Evolutionary conservation across 2,888 invertebrate species (phyloP).

Genomic region (Seladonia tumulorum): DNA sequence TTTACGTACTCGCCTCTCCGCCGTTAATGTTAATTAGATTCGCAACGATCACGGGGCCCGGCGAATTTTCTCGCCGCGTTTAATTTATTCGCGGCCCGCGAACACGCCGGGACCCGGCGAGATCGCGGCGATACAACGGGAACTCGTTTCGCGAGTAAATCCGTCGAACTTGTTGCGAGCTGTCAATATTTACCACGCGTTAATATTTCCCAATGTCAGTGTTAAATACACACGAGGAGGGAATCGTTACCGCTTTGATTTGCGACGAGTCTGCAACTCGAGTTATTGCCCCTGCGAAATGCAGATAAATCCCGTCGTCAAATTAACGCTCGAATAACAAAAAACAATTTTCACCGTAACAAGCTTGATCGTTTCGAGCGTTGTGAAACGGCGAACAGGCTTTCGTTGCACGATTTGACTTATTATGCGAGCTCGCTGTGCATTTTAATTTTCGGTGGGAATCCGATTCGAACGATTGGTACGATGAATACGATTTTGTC

Average conservation of each 20-base stretch:
- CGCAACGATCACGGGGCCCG: slow-evolving; percentile 2
- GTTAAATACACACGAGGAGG: not conserved
- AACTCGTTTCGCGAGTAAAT: slow-evolving; percentile 15
- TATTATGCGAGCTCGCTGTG: not conserved
- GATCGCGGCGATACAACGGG: slow-evolving; percentile 6
- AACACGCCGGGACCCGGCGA: not conserved
- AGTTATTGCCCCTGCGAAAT: not conserved
- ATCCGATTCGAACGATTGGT: not conserved
- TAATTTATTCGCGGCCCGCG: slow-evolving; percentile 7
- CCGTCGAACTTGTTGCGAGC: not conserved
- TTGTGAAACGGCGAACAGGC: not conserved
- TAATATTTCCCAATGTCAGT: not conserved
- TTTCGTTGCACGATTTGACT: not conserved
- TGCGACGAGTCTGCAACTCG: not conserved
- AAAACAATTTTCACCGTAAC: not conserved
- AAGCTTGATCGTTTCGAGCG: not conserved
- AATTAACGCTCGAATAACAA: not conserved
- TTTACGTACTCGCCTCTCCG: slow-evolving; percentile 44
- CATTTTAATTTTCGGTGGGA: slow-evolving; percentile 1
- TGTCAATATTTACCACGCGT: not conserved
- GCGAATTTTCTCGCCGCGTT: slow-evolving; percentile 14
- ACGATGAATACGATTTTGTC: slow-evolving; percentile 16
- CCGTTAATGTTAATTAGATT: slow-evolving; percentile 31
- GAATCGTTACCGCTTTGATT: not conserved
- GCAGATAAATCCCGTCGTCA: not conserved